Evolutionary conservation across 2,888 invertebrate species (phyloP), one percentile per base, ranked within the genome.

Genomic region (Watsonalla cultraria): DNA sequence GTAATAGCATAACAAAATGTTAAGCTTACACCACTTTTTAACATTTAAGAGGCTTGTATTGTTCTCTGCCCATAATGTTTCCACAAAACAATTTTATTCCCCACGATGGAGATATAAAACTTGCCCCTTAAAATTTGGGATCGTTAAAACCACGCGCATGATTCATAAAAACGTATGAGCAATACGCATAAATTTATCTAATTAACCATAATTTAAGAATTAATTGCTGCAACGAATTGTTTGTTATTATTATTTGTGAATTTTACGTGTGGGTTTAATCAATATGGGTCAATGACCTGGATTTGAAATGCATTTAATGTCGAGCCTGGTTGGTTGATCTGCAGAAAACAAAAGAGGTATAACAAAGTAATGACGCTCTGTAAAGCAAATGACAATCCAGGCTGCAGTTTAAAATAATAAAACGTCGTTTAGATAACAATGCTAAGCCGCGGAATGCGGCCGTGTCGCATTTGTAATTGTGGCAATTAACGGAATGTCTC

Each of bases 401-500:
- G 14, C 49, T 69, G 62, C 66, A 72, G 63, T 63, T 67, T 61
- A 47, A 64, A 66, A 72, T 72, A 72, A 69, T 72, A 66, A 70
- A 74, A 68, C 61, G 52, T 58, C 65, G 62, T 67, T 72, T 65
- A 70, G 68, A 71, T 68, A 69, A 67, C 66, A 63, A 58, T 70
- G 64, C 65, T 60, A 60, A 61, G 58, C 62, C 64, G 58, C 54
- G 72, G 80, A 80, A 85, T 85, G 86, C 78, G 78, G 72, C 67
- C 81, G 75, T 75, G 74, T 72, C 76, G 70, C 74, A 68, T 75
- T 70, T 65, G 69, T 82, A 82, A 86, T 86, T 85, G 79, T 74
- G 62, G 72, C 84, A 86, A 86, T 87, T 85, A 86, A 77, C 75
- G 64, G 71, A 77, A 81, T 72, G 76, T 77, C 77, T 80, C 68